A percentile compares a stretch with the other conserved stretches of the same genome.
phyloP scores from a whole-genome alignment of 92 coral and sea anemone genomes.

The Umimayanthus kanabou region DNA sequence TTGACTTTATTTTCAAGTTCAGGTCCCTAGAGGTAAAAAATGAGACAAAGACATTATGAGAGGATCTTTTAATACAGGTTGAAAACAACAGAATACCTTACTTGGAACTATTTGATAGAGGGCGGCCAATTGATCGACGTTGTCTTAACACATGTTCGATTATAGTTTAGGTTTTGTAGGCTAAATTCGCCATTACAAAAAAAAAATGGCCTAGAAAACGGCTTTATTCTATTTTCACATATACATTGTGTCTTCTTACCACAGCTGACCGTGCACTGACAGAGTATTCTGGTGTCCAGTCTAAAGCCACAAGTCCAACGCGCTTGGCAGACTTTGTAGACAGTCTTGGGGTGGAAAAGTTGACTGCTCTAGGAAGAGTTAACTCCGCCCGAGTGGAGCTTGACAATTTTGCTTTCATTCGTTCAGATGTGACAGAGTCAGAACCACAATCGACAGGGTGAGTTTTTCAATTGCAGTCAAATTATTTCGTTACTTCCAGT shows the following conservation, averaged over 20 bases:
- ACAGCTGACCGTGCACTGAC: background rate
- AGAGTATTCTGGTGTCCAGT: background rate
- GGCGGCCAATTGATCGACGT: too few relatives aligned
- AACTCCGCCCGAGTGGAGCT: constrained; percentile 85
- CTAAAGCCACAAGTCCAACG: constrained; percentile 20
- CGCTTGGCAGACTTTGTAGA: constrained; percentile 55
- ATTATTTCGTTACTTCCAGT: too few relatives aligned
- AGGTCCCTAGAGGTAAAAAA: too few relatives aligned
- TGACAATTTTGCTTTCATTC: constrained; percentile 55
- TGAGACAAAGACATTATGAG: too few relatives aligned
- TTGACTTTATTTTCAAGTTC: too few relatives aligned
- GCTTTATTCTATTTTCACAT: background rate
- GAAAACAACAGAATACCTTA: too few relatives aligned
- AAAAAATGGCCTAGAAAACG: background rate
- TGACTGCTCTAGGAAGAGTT: constrained; percentile 88
- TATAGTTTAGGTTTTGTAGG: too few relatives aligned
- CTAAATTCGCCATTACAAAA: background rate
- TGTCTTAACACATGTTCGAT: too few relatives aligned
- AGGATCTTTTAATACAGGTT: too few relatives aligned
- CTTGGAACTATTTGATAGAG: too few relatives aligned
- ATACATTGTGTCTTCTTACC: background rate
- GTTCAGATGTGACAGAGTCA: background rate
- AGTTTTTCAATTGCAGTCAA: background rate
- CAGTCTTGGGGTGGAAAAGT: constrained; percentile 83
- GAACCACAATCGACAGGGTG: constrained; percentile 13